These are phyloP conservation scores for Eidolon helvum DNA, from an alignment of 2,113 vertebrate species.

Conservation along the genomic window DNA sequence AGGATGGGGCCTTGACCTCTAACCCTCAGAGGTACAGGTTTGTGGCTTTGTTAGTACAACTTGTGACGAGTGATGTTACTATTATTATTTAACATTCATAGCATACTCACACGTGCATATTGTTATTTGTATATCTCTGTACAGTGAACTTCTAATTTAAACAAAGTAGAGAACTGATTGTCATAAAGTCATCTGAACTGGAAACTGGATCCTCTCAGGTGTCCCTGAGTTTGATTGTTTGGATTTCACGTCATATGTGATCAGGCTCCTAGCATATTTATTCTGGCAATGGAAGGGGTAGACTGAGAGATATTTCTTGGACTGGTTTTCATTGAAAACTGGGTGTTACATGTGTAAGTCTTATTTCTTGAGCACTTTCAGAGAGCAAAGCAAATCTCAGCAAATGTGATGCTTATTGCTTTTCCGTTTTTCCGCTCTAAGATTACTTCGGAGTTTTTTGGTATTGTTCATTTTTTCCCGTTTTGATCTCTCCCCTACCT, in stretches of 20 bases:
- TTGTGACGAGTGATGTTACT: not conserved
- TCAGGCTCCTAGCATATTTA: not conserved
- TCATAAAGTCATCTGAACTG: not conserved
- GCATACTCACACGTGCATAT: not conserved
- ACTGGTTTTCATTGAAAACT: not conserved
- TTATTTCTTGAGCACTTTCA: not conserved
- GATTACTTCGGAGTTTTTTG: not conserved
- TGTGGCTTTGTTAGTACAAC: not conserved
- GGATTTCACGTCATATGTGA: not conserved
- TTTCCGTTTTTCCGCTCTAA: not conserved
- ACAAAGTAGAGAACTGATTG: not conserved
- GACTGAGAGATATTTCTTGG: not conserved
- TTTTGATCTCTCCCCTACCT: not conserved
- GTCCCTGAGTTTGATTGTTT: conserved; percentile 12
- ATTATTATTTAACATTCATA: not conserved
- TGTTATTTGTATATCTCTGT: not conserved
- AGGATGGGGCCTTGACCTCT: not conserved
- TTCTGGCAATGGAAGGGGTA: not conserved
- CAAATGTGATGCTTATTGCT: not conserved
- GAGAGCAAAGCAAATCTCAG: not conserved
- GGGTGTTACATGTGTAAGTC: not conserved
- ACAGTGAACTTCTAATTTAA: not conserved
- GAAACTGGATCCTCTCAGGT: not conserved
- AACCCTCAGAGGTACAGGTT: not conserved
- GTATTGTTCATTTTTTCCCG: not conserved